Evolutionary conservation across 2,113 vertebrate genomes (phyloP), one percentile per base, ranked within the genome.

Genomic region (Hepsetus odoe): DNA sequence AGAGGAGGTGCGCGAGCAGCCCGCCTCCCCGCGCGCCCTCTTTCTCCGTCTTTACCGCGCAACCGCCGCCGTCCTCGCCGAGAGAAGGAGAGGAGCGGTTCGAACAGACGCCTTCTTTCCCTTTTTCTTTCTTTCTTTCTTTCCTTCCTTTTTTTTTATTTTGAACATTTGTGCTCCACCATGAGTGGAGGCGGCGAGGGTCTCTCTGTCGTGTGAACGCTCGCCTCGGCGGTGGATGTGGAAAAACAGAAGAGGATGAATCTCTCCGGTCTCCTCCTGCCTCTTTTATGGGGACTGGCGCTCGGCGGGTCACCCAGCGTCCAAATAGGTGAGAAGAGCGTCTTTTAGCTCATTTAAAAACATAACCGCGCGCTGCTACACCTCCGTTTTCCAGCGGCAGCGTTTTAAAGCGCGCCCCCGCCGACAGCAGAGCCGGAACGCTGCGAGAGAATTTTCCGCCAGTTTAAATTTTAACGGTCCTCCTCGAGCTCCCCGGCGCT

Each of bases 161-260:
- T 18, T 46, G 1, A n/a, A n/a, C n/a, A n/a, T n/a, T n/a, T 2
- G 71, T 44, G 30, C 7, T 12, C 33, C 0, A 16, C 32, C 64
- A 83, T 83, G 82, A 73, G 62, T 70, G 72, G 62, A 73, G 53
- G 64, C 58, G 26, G 53, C 58, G 87, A 88, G 35, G 42, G 64
- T 28, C 55, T 53, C 28, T 85, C 56, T 77, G 59, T 86, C 68
- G 68, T 87, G 87, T 87, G 86, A 88, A 80, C 56, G 86, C 83
- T 86, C 46, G 85, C 53, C n/a, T 72, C 77, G 89, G 92, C 87
- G 86, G 88, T 92, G 92, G 91, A 92, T 92, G 93, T 84, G 93
- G 93, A 93, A 92, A 94, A 94, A 92, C 92, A 90, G 89, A 93
- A 94, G 91, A 95, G 89, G 91, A 95, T 94, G 94, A 93, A 91